Evolutionary conservation across 2,113 vertebrate genomes (phyloP), one percentile per base, ranked within the genome.

Genomic region (Prolemur simus): DNA sequence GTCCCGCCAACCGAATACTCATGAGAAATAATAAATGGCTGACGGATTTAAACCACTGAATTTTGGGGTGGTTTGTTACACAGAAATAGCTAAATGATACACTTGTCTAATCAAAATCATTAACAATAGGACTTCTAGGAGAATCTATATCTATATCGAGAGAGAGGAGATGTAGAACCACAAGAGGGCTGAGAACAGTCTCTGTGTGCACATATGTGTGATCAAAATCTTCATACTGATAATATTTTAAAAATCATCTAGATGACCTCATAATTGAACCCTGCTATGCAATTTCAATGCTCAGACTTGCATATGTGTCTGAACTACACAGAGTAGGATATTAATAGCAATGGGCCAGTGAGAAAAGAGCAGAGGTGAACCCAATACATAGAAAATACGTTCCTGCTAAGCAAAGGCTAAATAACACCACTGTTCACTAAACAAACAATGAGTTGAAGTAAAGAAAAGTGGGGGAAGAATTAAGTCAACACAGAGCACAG

Each of bases 391-490:
- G 49, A 91, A 49, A 34, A 71, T 66, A 32, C 37, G 23, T 29
- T 93, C 76, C 64, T 66, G 39, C 87, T 60, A 84, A 96, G 54
- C 88, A 77, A 92, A 90, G 76, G 21, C 63, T n/a, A 77, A 39
- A 52, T 49, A 78, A 32, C 25, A 56, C 25, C 52, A n/a, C 56
- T 49, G 42, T 12, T 9, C 1, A 42, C 42, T 49, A 14, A 2
- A 52, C 14, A 52, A 56, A 66, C 11, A 69, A 11, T 73, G 34
- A 64, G 8, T 34, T 37, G 27, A n/a, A 56, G 0, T 32, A 42
- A 5, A 34, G 32, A 69, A 60, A 87, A 69, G 47, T 49, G 4
- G 37, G 13, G 27, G 2, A 13, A 71, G 13, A 89, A 54, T 0
- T 80, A 39, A 42, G 25, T 37, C 47, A 80, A 58, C 8, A 49